Conservation (phyloP, 2,113 vertebrate species). For the Verasper variegatus region DNA sequence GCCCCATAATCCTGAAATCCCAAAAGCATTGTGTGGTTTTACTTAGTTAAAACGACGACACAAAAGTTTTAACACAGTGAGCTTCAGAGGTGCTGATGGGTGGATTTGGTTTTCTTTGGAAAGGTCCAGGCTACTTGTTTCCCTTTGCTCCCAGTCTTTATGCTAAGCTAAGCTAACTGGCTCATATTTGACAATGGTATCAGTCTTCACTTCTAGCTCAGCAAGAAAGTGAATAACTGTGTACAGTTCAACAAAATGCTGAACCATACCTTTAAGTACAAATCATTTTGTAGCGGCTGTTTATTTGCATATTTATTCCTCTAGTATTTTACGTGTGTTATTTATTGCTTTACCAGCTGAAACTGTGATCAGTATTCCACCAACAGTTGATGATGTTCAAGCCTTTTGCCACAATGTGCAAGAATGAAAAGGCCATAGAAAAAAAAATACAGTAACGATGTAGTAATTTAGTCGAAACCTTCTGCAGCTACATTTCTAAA, state of each 20-base stretch:
- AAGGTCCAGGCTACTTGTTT: neutral
- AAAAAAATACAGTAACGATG: constrained; percentile 26
- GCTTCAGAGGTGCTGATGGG: neutral
- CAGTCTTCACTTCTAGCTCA: neutral
- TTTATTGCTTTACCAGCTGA: constrained; percentile 14
- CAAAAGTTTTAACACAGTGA: neutral
- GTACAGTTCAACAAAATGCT: neutral
- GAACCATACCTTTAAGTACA: neutral
- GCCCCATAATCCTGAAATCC: no score
- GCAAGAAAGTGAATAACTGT: neutral
- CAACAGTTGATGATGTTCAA: constrained; percentile 41
- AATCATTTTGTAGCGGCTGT: constrained; percentile 9
- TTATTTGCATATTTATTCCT: constrained; percentile 9
- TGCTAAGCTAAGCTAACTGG: constrained; percentile 22
- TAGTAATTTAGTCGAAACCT: constrained; percentile 65
- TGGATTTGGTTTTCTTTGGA: neutral
- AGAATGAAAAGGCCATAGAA: constrained; percentile 71
- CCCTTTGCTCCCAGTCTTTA: neutral
- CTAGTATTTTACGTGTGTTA: constrained; percentile 10
- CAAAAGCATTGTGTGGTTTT: no score
- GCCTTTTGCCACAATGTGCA: constrained; percentile 64
- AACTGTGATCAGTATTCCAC: neutral
- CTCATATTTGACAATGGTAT: neutral
- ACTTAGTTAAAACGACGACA: neutral
- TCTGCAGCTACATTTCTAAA: constrained; percentile 77